These are phyloP conservation scores for Crotalus tigris DNA, from an alignment of 2,113 vertebrate genomes.

Conservation along the genomic window DNA sequence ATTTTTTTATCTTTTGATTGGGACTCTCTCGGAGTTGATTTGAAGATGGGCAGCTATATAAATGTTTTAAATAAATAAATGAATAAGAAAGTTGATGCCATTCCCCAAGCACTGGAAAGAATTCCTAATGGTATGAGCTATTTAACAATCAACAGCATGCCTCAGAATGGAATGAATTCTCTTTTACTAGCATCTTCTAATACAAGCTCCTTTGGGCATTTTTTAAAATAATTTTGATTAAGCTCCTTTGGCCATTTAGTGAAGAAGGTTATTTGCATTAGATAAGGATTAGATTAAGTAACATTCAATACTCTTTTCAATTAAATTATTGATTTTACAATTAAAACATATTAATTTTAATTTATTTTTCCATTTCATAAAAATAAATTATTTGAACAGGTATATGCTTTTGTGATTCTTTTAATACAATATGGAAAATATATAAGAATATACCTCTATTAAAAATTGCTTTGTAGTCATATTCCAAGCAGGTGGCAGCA, in stretches of 20 bases:
- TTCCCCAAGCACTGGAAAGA: no score
- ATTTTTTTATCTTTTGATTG: no score
- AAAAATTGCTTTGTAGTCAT: neutral
- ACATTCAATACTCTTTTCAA: neutral
- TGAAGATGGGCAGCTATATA: no score
- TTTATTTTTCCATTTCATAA: neutral
- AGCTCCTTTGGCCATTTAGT: neutral
- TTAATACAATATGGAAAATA: neutral
- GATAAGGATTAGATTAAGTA: neutral
- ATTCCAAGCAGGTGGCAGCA: neutral
- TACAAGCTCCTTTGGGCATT: neutral
- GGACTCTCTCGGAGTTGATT: no score
- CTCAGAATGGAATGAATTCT: no score
- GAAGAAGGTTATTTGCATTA: neutral
- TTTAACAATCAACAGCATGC: no score
- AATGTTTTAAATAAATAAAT: no score
- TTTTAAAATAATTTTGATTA: neutral
- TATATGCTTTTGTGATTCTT: neutral
- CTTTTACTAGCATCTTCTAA: no score
- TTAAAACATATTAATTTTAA: neutral
- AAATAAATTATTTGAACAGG: neutral
- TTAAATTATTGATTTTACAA: neutral
- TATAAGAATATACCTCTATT: neutral
- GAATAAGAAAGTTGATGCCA: no score
- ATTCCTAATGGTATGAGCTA: no score